Evolutionary conservation across 2,797 vertebrate species (phyloP), one percentile per base, ranked within the genome.

Genomic region (Valencia hispanica): DNA sequence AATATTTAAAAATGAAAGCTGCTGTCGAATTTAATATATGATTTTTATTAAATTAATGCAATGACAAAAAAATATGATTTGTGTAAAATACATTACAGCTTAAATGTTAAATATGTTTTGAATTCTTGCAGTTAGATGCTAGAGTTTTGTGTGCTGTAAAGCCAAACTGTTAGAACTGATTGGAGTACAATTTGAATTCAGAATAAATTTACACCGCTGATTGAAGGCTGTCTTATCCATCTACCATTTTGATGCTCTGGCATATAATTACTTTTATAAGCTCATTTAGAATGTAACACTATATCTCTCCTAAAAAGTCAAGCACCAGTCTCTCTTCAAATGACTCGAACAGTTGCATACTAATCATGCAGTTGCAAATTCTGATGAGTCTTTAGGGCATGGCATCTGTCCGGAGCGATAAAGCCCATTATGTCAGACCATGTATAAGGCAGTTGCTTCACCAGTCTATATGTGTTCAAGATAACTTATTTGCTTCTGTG

Each of bases 241-340:
- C 86, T 86, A 86, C 65, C 72, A 75, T 82, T 89, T 71, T 86
- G 73, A 86, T 81, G 75, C 78, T 82, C 72, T 81, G 80, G 82
- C 86, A 79, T 72, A 79, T 79, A 88, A 85, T 84, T 83, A 86
- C 86, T 86, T 89, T 89, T 84, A 87, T 70, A 88, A 82, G 75
- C 79, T 82, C 77, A 83, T 84, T 86, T 84, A 82, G 85, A 89
- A 86, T 84, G 79, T 87, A 87, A 81, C 77, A 69, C 79, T 78
- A 72, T 18, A 34, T 79, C 83, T 87, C 69, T 53, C 11, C 32
- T 75, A 72, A 89, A 77, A 88, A 81, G 87, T 63, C 75, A 78
- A 72, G 57, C 82, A 87, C 91, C 68, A 75, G 74, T 86, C 82
- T 85, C 72, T 75, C 68, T 81, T 87, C 68, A 75, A 84, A 84